phyloP scores from a whole-genome alignment of 2,888 invertebrate species.

The Alloscopus bannaensis region DNA sequence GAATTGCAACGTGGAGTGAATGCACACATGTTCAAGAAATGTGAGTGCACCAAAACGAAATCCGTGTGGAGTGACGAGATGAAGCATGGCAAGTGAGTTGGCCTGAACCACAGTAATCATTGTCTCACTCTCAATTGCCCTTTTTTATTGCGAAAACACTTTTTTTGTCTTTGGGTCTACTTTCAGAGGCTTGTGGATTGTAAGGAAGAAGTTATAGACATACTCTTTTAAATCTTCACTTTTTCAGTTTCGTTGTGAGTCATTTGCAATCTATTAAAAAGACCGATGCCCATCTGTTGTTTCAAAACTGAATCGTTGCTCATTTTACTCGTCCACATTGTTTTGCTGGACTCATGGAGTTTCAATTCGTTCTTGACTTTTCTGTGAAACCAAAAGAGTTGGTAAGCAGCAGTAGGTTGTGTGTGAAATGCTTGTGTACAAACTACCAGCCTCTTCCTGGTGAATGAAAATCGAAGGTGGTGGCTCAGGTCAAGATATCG shows the following conservation, averaged over 20 bases:
- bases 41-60: not conserved
- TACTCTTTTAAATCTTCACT: not conserved
- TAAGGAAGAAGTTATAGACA: not conserved
- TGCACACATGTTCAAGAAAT: not conserved
- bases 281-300: slow-evolving; percentile 53
- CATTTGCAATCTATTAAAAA: slow-evolving; percentile 48
- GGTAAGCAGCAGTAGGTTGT: not conserved
- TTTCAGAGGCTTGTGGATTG: not conserved
- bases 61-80: not conserved
- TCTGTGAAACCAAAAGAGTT: too few species aligned
- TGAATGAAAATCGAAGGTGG: slow-evolving; percentile 30
- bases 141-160: slow-evolving; percentile 6
- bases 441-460: not conserved
- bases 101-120: slow-evolving; percentile 7
- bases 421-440: slow-evolving; percentile 2
- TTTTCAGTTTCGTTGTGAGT: slow-evolving; percentile 21
- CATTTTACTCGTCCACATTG: not conserved
- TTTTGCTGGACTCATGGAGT: slow-evolving; percentile 5
- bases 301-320: not conserved
- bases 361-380: too few species aligned
- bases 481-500: slow-evolving; percentile 26
- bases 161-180: not conserved
- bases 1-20: slow-evolving; percentile 10
- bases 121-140: slow-evolving; percentile 13
- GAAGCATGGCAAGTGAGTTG: not conserved